Evolutionary conservation across 2,113 vertebrate species (phyloP), one percentile per base, ranked within the genome.

Genomic region (Danio rerio): DNA sequence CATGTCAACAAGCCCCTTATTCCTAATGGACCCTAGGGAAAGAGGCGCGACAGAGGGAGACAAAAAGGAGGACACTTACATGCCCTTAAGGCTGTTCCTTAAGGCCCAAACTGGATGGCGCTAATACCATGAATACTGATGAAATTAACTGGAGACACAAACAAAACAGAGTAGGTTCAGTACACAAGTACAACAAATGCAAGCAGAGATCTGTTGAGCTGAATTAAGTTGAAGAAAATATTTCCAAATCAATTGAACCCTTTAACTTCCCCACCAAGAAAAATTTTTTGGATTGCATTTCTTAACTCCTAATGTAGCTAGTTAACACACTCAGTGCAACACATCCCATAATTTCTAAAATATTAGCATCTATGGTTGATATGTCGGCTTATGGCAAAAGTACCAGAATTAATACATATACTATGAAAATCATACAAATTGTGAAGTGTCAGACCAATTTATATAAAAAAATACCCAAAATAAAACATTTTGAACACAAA

Each of bases 1-100:
- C 91, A 90, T 93, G 93, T 93, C 93, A 93, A 92, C 92, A 88
- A 90, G 90, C 90, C 89, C 92, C 92, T 89, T 55, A 89, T 87
- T 81, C 78, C 79, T 92, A 92, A 91, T 93, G 91, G 88, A 83
- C 85, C 87, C 82, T 88, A 83, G 87, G 88, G 88, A 92, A 85
- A 89, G 84, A 89, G 87, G 88, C 87, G 86, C 92, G 88, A 89
- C 90, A 87, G 83, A 70, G 78, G 83, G 85, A 86, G 88, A 86
- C 83, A 88, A 86, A 88, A 65, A 49, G 61, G 66, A 77, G n/a
- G 53, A 70, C 78, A 76, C 40, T 81, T 59, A 70, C 71, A 84
- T 74, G 86, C 80, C 31, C n/a, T 85, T 56, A 63, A 74, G 71
- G 53, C 74, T n/a, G 78, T 70, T 78, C 68, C 85, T 43, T 61